phyloP scores from a whole-genome alignment of 2,113 vertebrate species.

The Erythrocercus mccallii region DNA sequence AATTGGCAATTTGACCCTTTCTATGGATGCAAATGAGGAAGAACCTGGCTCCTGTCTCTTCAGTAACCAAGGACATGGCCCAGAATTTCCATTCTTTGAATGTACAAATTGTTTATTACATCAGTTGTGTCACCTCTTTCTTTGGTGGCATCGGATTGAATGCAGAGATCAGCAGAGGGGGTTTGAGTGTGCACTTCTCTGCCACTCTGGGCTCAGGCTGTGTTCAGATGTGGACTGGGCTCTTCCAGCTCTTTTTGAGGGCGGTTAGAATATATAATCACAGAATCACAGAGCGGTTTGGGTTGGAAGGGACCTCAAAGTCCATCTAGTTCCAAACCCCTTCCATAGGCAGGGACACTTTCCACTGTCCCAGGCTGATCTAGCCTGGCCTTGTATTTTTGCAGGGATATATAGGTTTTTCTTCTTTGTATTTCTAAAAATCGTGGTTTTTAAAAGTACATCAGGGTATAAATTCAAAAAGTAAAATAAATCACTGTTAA shows the following conservation, averaged over 20 bases:
- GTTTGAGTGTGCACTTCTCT: background rate
- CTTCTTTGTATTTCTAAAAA: background rate
- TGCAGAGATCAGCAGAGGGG: background rate
- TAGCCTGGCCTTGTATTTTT: background rate
- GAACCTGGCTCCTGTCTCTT: too few species aligned
- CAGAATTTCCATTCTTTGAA: background rate
- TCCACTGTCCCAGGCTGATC: background rate
- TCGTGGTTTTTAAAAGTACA: background rate
- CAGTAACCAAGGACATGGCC: background rate
- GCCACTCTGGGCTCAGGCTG: background rate
- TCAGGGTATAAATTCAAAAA: background rate
- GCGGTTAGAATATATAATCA: background rate
- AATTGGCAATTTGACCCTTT: background rate
- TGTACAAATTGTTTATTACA: rapidly evolving
- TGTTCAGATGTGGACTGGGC: background rate
- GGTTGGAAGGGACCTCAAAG: background rate
- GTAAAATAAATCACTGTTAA: background rate
- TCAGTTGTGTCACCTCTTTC: background rate
- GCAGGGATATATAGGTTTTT: rapidly evolving
- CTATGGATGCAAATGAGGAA: background rate
- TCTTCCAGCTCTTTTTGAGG: background rate
- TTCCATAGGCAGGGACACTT: background rate
- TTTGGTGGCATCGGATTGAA: rapidly evolving
- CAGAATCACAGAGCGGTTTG: rapidly evolving
- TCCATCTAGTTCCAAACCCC: background rate